These are phyloP conservation scores for Sclerodermus sp. DNA, from an alignment of 2,888 invertebrate species.

Conservation along the genomic window DNA sequence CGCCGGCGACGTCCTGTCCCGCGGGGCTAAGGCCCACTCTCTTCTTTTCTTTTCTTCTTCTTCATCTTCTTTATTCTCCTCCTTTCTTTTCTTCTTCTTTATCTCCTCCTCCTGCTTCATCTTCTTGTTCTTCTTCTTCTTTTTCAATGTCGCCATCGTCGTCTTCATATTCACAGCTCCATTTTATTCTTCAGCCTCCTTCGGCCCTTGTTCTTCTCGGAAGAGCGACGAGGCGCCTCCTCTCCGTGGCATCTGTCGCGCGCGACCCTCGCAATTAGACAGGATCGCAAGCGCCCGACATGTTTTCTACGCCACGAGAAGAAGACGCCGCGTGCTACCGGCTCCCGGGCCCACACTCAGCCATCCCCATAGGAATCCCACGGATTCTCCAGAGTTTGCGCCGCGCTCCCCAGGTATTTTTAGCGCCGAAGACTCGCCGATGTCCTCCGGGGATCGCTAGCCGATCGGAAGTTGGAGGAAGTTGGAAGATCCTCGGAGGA, in stretches of 20 bases:
- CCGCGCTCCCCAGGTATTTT: no score
- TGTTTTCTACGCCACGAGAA: conserved; percentile 9
- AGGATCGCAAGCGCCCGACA: conserved; percentile 26
- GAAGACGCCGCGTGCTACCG: no score
- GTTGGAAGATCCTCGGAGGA: no score
- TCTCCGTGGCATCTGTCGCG: conserved; percentile 39
- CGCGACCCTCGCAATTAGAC: conserved; percentile 39
- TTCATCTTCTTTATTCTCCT: conserved; percentile 1
- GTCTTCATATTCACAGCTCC: background rate
- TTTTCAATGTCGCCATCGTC: background rate
- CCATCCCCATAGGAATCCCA: no score
- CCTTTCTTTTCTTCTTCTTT: background rate
- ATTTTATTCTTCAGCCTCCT: no score
- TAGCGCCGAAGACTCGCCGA: no score
- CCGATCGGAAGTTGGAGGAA: no score
- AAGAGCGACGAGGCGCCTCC: conserved; percentile 36
- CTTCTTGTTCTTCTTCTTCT: background rate
- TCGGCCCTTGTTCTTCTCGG: conserved; percentile 27
- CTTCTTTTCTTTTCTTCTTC: no score
- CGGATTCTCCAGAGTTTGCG: no score
- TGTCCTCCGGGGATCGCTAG: no score
- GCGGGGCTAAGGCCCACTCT: background rate
- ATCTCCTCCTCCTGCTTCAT: background rate
- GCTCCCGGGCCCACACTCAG: no score
- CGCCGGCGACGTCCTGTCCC: conserved; percentile 4